These are phyloP conservation scores for Zaprionus taronus DNA, from an alignment of 1,140 invertebrate species.

Conservation along the genomic window DNA sequence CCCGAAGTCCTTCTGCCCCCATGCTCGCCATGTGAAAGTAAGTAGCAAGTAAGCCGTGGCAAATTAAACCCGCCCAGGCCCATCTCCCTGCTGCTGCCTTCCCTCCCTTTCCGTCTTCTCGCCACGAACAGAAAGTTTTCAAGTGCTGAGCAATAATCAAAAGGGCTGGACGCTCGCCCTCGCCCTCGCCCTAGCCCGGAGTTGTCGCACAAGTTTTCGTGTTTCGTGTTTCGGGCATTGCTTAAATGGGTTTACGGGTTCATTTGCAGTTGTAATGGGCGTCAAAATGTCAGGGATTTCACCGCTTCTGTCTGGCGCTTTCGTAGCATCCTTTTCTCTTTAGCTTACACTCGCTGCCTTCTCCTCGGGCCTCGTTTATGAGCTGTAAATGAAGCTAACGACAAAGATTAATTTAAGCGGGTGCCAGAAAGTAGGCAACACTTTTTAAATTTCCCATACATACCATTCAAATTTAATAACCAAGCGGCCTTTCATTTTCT, in stretches of 20 bases:
- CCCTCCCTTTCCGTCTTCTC: background rate
- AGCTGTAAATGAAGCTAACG: constrained; percentile 66
- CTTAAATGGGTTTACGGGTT: constrained; percentile 80
- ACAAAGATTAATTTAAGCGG: constrained; percentile 59
- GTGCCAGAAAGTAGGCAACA: constrained; percentile 40
- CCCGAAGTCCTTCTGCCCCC: constrained; percentile 5
- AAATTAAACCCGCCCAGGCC: constrained; percentile 41
- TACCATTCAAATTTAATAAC: constrained; percentile 4
- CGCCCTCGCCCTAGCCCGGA: background rate
- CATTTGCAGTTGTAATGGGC: constrained; percentile 80
- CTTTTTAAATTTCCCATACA: constrained; percentile 24
- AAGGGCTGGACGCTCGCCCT: constrained; percentile 63
- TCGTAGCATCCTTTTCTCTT: constrained; percentile 30
- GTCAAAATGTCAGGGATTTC: constrained; percentile 70
- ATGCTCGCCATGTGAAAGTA: constrained; percentile 39
- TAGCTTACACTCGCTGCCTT: background rate
- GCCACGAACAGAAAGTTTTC: constrained; percentile 60
- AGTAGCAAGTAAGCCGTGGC: constrained; percentile 51
- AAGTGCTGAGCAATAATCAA: constrained; percentile 80
- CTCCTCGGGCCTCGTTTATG: constrained; percentile 51
- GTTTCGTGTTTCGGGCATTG: constrained; percentile 67
- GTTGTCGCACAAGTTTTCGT: constrained; percentile 65
- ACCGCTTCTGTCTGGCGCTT: constrained; percentile 27
- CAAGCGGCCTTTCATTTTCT: background rate
- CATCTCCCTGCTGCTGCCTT: background rate